Conservation (phyloP, 1,140 invertebrate species). For the Neoseiulus cucumeris region DNA sequence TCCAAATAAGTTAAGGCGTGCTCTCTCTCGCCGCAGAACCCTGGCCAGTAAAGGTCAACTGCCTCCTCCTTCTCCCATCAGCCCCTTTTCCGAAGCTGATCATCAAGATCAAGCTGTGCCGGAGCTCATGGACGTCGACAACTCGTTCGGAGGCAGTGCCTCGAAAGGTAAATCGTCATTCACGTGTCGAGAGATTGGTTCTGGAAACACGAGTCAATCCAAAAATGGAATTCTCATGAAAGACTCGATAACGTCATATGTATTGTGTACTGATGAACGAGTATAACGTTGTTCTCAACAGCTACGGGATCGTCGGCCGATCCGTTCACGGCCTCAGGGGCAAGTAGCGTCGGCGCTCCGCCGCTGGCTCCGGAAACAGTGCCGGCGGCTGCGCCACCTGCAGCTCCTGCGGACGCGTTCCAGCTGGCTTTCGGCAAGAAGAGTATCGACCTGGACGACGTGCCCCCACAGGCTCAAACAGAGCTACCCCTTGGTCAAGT, state of each 20-base stretch:
- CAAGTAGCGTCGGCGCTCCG: not conserved
- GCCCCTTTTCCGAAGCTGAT: not conserved
- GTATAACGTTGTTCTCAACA: not conserved
- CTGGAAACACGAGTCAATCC: too few species aligned
- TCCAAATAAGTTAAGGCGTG: too few species aligned
- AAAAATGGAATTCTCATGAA: too few species aligned
- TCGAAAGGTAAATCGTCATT: too few species aligned
- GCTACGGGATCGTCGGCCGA: not conserved
- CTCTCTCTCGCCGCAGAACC: not conserved
- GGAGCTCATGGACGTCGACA: not conserved
- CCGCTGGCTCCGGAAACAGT: not conserved
- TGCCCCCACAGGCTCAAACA: not conserved
- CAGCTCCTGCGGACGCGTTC: not conserved
- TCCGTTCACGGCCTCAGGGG: not conserved
- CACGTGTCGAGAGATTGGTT: too few species aligned
- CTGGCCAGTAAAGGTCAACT: not conserved
- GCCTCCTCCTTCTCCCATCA: not conserved
- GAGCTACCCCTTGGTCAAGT: not conserved
- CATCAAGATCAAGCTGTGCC: not conserved
- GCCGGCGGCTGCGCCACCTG: not conserved
- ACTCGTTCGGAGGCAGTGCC: too few species aligned
- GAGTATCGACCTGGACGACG: constrained; percentile 7
- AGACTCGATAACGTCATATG: too few species aligned
- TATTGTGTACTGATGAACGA: not conserved
- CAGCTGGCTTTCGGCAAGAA: constrained; percentile 11